Percentiles rank a stretch among this genome's conserved stretches.
These are phyloP conservation scores for Percopsis transmontana DNA, from an alignment of 2,113 vertebrate genomes.

Conservation along the genomic window DNA sequence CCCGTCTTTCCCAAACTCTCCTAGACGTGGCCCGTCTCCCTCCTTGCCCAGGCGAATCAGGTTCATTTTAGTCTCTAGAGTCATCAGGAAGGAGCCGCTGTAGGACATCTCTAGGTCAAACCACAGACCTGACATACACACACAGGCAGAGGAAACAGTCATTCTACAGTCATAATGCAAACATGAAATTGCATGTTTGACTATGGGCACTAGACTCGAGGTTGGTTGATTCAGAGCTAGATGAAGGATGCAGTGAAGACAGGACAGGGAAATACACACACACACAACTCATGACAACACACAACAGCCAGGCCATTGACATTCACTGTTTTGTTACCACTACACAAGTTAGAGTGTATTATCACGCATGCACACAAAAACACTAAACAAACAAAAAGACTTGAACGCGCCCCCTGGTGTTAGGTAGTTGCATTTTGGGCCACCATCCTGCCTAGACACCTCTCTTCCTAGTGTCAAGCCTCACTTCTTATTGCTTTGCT, in stretches of 20 bases:
- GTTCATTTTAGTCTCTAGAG: slow-evolving; percentile 99
- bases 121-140: slow-evolving; percentile 85
- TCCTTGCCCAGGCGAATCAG: slow-evolving; percentile 96
- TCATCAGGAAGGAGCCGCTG: slow-evolving; percentile 97
- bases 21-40: slow-evolving; percentile 80
- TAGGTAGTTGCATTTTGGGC: not conserved
- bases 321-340: not conserved
- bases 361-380: too few species aligned
- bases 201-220: too few species aligned
- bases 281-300: too few species aligned
- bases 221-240: too few species aligned
- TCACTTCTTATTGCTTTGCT: not conserved
- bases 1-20: slow-evolving; percentile 92
- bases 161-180: too few species aligned
- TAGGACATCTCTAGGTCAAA: slow-evolving; percentile 96
- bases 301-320: not conserved
- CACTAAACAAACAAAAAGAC: too few species aligned
- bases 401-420: too few species aligned
- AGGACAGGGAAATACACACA: not conserved
- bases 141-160: not conserved
- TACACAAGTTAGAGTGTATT: too few species aligned
- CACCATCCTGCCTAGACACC: not conserved
- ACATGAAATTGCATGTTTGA: too few species aligned
- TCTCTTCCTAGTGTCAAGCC: slow-evolving; percentile 3
- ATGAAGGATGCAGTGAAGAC: not conserved